phyloP scores from a whole-genome alignment of 1,140 invertebrate species.

The Sitodiplosis mosellana region DNA sequence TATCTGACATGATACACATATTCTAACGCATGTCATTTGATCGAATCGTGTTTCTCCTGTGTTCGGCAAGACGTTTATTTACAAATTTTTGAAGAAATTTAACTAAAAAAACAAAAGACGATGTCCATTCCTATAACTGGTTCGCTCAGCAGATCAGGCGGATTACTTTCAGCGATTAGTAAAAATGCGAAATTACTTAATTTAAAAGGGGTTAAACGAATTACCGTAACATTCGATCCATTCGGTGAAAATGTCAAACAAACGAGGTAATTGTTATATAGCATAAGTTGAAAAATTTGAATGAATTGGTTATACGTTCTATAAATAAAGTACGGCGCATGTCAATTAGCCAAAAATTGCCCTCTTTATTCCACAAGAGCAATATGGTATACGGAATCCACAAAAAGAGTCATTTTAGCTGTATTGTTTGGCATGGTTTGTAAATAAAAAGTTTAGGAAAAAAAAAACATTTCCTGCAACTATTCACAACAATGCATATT shows the following conservation, averaged over 20 bases:
- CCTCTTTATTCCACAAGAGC: neutral
- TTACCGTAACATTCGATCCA: conserved; percentile 66
- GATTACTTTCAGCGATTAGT: conserved; percentile 41
- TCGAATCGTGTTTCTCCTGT: too few relatives aligned
- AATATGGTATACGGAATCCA: neutral
- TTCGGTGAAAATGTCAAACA: conserved; percentile 47
- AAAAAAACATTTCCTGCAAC: too few relatives aligned
- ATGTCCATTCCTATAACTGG: conserved; percentile 57
- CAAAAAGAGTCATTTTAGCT: neutral
- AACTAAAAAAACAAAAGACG: conserved; percentile 11
- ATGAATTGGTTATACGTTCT: neutral
- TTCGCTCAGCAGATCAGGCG: conserved; percentile 34
- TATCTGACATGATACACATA: too few relatives aligned
- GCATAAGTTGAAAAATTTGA: neutral
- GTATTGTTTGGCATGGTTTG: neutral
- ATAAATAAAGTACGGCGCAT: neutral
- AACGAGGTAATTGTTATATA: conserved; percentile 43
- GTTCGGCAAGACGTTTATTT: neutral
- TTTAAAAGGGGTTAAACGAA: conserved; percentile 58
- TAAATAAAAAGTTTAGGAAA: too few relatives aligned
- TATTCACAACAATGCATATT: too few relatives aligned
- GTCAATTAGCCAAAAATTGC: neutral
- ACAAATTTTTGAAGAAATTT: conserved; percentile 12
- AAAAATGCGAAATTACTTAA: conserved; percentile 50
- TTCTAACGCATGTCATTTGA: too few relatives aligned